Evolutionary conservation across 2,113 vertebrate genomes (phyloP).

Genomic region (Ammodramus savannarum): DNA sequence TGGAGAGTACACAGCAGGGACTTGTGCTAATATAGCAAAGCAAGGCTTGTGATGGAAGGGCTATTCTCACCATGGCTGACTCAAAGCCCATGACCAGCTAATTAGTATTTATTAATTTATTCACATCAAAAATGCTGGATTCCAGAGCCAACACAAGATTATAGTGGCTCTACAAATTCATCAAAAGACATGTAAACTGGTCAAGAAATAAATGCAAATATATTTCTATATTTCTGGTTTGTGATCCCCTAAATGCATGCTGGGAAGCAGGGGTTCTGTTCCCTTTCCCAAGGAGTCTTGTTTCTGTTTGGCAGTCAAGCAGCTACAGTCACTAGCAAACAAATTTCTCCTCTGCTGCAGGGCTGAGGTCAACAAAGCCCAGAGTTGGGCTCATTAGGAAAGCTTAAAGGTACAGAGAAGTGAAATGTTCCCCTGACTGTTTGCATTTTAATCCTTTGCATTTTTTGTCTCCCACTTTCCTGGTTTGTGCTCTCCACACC

Average conservation of each 20-base stretch:
- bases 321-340: background rate
- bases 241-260: rapidly evolving
- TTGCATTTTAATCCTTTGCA: background rate
- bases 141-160: background rate
- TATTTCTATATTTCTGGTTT: background rate
- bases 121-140: background rate
- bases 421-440: background rate
- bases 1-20: background rate
- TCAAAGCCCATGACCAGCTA: background rate
- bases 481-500: background rate
- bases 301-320: background rate
- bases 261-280: background rate
- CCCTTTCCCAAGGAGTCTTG: background rate
- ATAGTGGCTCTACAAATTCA: background rate
- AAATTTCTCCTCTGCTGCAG: background rate
- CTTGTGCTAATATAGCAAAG: background rate
- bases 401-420: background rate
- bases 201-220: background rate
- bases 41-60: background rate
- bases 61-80: background rate
- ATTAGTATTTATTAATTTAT: background rate
- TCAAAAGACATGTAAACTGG: background rate
- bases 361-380: background rate
- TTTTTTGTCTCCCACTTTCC: background rate
- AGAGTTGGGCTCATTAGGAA: background rate